A percentile compares a stretch with the other conserved stretches of the same genome.
phyloP scores from a whole-genome alignment of 2,113 vertebrate genomes.

The Pogonocichla stellata region DNA sequence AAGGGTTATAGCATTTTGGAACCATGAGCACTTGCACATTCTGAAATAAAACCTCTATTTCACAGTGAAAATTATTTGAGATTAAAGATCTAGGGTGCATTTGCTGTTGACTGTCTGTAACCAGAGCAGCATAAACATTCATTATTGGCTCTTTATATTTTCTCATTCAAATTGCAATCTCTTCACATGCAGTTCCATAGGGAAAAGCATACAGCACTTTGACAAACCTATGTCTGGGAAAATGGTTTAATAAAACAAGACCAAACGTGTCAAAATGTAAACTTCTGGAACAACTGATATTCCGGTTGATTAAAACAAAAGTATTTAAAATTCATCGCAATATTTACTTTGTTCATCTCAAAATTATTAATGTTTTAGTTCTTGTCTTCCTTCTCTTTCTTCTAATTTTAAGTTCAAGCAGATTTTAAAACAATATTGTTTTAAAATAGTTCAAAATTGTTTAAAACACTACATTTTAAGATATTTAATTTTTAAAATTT shows the following conservation, averaged over 20 bases:
- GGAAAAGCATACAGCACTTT: background rate
- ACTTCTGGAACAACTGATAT: background rate
- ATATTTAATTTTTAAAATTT: background rate
- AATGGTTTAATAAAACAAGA: background rate
- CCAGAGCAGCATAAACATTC: background rate
- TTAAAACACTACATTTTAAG: background rate
- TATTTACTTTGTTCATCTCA: background rate
- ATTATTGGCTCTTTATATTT: background rate
- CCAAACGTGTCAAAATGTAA: background rate
- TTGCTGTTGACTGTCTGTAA: background rate
- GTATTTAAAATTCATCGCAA: background rate
- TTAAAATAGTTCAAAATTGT: background rate
- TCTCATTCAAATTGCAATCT: background rate
- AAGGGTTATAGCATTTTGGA: slow-evolving; percentile 31
- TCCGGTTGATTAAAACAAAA: background rate
- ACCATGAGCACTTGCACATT: background rate
- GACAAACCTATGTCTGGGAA: background rate
- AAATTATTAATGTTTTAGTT: background rate
- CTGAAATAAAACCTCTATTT: slow-evolving; percentile 1
- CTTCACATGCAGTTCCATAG: background rate
- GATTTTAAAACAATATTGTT: background rate
- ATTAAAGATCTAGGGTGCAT: background rate
- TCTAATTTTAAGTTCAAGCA: background rate
- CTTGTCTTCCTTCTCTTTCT: background rate
- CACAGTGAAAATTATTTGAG: background rate